Percentiles rank a stretch among this genome's conserved stretches.
Evolutionary conservation across 1,140 invertebrate genomes (phyloP).

Genomic region (Sipha flava): DNA sequence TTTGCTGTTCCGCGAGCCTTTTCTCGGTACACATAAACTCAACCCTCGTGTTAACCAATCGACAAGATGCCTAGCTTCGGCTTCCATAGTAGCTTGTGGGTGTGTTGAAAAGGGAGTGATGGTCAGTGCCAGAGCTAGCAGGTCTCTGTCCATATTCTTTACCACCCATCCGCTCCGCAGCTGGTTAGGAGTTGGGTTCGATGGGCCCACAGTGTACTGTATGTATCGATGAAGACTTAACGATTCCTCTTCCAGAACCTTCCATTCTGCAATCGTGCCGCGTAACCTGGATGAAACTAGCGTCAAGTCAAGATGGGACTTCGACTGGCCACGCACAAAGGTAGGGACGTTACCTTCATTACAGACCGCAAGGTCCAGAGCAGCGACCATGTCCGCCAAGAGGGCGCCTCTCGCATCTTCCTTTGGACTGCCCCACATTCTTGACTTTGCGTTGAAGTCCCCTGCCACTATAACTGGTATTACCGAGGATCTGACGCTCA

Average conservation of each 20-base stretch:
- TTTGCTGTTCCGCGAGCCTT: too few relatives aligned
- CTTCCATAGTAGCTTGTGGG: background rate
- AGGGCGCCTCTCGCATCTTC: too few relatives aligned
- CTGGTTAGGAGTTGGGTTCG: background rate
- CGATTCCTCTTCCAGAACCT: background rate
- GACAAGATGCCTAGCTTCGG: background rate
- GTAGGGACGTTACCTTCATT: background rate
- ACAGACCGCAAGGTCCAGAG: background rate
- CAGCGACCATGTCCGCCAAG: background rate
- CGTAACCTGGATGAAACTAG: background rate
- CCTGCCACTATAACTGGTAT: background rate
- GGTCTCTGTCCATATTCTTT: background rate
- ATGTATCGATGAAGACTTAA: background rate
- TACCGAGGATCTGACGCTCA: background rate
- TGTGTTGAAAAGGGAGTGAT: background rate
- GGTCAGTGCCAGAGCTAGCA: background rate
- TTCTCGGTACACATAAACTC: background rate
- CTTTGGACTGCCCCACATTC: background rate
- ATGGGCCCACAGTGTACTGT: background rate
- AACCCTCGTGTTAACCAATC: background rate
- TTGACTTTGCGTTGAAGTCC: too few relatives aligned
- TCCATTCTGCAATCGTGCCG: background rate
- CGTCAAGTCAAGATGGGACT: background rate
- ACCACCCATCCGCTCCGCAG: background rate
- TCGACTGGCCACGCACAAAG: background rate